Evolutionary conservation across 2,888 invertebrate genomes (phyloP), one percentile per base, ranked within the genome.

Genomic region (Eupsilia transversa): DNA sequence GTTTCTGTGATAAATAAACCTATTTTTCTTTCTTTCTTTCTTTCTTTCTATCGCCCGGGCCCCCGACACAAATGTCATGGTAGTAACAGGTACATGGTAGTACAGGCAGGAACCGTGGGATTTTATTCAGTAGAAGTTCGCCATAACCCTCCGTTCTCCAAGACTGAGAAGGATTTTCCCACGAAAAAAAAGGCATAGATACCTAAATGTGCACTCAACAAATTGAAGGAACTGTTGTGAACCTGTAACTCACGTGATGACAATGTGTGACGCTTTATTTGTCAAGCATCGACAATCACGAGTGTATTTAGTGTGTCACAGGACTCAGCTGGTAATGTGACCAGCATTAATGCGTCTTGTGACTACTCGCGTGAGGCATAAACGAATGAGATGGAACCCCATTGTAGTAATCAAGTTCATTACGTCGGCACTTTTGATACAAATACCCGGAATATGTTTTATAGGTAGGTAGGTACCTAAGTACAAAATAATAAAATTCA

Each of bases 361-460:
- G 46, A 77, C 23, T 20, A 10, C 35, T 59, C 52, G 70, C 70
- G 70, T 77, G 70, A 70, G 59, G 17, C 7, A 35, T 20, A 1
- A 38, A 66, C 41, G 68, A 56, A 14, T 35, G 20, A 43, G 43
- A 57, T 57, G 38, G 33, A 43, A 49, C 49, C 12, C 41, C 49
- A 61, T 57, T 63, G 69, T 23, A 23, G 41, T 77, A 27, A 77
- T 63, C 27, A 43, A 63, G 33, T 33, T 77, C 30, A 57, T 63
- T 49, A 30, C 9, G 52, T 71, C 30, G n/a, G n/a, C 33, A 23
- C 33, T 52, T 77, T 63, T 35, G 33, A 56, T 23, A 6, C 6
- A 14, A 46, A 61, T 61, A 17, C 43, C 2, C 20, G 10, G 30
- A n/a, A 35, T 38, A 30, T 27, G 57, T 43, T n/a, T 41, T 20